Conservation (phyloP, 1,140 invertebrate genomes). For the Prorops nasuta region DNA sequence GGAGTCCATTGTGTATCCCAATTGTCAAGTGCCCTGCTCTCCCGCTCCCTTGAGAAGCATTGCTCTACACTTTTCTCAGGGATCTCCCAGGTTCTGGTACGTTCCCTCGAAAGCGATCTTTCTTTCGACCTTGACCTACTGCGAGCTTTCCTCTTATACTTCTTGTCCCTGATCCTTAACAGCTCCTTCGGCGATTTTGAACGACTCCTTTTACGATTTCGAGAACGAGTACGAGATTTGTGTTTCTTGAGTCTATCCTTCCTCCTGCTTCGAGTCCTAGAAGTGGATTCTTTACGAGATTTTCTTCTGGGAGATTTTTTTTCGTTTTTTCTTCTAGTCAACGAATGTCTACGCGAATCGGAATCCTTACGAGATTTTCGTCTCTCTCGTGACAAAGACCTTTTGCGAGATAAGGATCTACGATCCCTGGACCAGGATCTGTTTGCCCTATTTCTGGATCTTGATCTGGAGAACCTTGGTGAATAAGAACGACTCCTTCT, state of each 20-base stretch:
- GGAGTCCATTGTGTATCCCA: conserved; percentile 53
- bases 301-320: conserved; percentile 26
- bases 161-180: conserved; percentile 43
- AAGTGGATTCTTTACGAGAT: conserved; percentile 36
- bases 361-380: conserved; percentile 35
- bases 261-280: conserved; percentile 41
- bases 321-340: conserved; percentile 26
- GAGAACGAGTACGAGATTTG: conserved; percentile 40
- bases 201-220: conserved; percentile 36
- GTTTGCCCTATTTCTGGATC: conserved; percentile 29
- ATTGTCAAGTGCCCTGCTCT: conserved; percentile 25
- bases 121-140: conserved; percentile 43
- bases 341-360: conserved; percentile 36
- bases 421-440: conserved; percentile 30
- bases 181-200: conserved; percentile 34
- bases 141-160: conserved; percentile 33
- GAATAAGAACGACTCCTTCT: conserved; percentile 44
- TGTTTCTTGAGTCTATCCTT: conserved; percentile 48
- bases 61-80: conserved; percentile 37
- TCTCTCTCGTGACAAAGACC: conserved; percentile 35
- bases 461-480: conserved; percentile 42
- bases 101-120: conserved; percentile 36
- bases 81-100: conserved; percentile 42
- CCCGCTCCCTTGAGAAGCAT: conserved; percentile 26
- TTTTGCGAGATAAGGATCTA: conserved; percentile 29